Evolutionary conservation across 2,888 invertebrate genomes (phyloP), one percentile per base, ranked within the genome.

Genomic region (Osmoderma eremita): DNA sequence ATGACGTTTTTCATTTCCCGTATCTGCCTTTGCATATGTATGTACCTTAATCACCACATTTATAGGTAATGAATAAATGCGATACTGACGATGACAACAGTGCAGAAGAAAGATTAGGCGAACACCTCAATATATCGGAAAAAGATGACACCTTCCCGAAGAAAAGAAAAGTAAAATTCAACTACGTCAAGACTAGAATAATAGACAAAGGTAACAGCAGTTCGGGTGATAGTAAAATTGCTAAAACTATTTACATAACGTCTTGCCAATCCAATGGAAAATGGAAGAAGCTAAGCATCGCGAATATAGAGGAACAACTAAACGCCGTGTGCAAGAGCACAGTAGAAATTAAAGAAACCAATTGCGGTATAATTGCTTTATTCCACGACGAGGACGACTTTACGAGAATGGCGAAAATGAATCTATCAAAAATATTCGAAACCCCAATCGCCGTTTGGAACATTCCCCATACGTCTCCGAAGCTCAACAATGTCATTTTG

Each of bases 361-460:
- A 68, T 1, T 83, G 82, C 68, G 84, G 84, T 0, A 67, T 84
- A 6, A 81, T 84, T 10, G 79, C 80, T 0, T 80, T 82, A 2
- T 83, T 84, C 50, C 75, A 75, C 0, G 75, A 78, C 3, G 83
- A 83, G 71, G 69, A 74, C 1, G 83, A 83, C 50, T 82, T 83
- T 1, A 82, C 83, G 15, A 82, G 80, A 67, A 71, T 84, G 0
- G 74, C 84, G 61, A 78, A 78, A 15, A 76, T 80, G 3, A 80
- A 83, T 67, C 73, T 84, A 5, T 81, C 82, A 0, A 77, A 79
- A 24, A 75, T 82, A 30, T 82, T 84, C 56, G 78, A 79, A 38
- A 80, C 79, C 38, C 82, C 84, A 3, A 80, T 85, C 41, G 83
- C 84, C 76, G 83, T 83, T 10, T 68, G 68, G 68, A 66, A 65